phyloP scores from a whole-genome alignment of 2,888 invertebrate genomes.

The Acanthosoma haemorrhoidale region DNA sequence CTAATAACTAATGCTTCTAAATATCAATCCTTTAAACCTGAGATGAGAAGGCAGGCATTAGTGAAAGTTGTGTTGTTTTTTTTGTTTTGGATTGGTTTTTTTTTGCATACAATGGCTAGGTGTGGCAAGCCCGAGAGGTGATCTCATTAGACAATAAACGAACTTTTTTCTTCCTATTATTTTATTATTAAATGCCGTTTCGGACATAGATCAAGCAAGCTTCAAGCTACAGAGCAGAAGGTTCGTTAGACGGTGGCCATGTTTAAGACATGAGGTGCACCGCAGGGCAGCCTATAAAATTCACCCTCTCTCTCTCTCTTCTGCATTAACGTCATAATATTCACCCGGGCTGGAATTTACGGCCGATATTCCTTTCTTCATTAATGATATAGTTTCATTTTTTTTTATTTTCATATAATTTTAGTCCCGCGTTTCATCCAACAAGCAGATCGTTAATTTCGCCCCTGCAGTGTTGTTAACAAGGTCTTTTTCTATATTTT shows the following conservation, averaged over 20 bases:
- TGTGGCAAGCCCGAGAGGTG: background rate
- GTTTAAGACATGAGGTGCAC: background rate
- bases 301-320: background rate
- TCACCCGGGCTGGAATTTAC: background rate
- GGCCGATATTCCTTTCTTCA: background rate
- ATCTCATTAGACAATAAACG: background rate
- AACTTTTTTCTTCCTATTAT: slow-evolving; percentile 2
- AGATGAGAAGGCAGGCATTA: no score
- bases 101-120: background rate
- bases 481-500: no score
- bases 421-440: background rate
- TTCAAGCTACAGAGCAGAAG: background rate
- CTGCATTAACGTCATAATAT: slow-evolving; percentile 5
- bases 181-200: background rate
- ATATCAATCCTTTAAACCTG: no score
- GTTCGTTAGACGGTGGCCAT: background rate
- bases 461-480: no score
- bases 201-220: no score
- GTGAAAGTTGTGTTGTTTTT: no score
- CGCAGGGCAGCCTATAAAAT: background rate
- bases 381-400: background rate
- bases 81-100: no score
- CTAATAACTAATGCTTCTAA: no score
- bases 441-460: no score
- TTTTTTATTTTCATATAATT: background rate